Percentiles rank a stretch among this genome's conserved stretches.
phyloP scores from a whole-genome alignment of 1,140 invertebrate species.

The Leptinotarsa undecemlineata region DNA sequence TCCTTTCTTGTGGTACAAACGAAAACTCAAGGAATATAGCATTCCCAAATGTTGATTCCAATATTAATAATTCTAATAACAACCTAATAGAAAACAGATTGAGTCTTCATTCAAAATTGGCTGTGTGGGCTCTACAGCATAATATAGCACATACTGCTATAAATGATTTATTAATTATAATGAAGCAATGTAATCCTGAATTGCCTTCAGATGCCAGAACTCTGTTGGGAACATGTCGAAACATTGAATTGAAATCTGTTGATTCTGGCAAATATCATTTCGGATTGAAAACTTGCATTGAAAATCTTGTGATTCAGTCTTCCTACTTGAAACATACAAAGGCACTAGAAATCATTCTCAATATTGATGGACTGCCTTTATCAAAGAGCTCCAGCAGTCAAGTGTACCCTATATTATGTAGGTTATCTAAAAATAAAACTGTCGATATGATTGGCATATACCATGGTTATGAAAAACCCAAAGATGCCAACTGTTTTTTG shows the following conservation, averaged over 20 bases:
- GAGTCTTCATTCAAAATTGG: constrained; percentile 7
- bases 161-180: constrained; percentile 1
- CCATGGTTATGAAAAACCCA: constrained; percentile 27
- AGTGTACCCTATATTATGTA: constrained; percentile 29
- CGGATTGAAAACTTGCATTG: constrained; percentile 13
- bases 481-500: constrained; percentile 19
- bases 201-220: constrained; percentile 12
- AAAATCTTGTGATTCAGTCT: constrained; percentile 8
- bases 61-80: constrained; percentile 13
- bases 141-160: constrained; percentile 10
- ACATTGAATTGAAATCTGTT: constrained; percentile 9
- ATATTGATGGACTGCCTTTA: constrained; percentile 25
- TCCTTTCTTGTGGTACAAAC: neutral
- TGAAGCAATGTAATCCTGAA: constrained; percentile 2
- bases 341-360: constrained; percentile 12
- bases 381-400: constrained; percentile 29
- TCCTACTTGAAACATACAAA: neutral
- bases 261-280: constrained; percentile 20
- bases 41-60: neutral
- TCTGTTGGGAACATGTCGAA: constrained; percentile 6
- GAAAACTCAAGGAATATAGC: neutral
- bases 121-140: constrained; percentile 12
- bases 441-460: constrained; percentile 22
- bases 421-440: constrained; percentile 13
- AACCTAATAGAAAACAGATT: neutral